Evolutionary conservation across 2,113 vertebrate species (phyloP), one percentile per base, ranked within the genome.

Genomic region (Heterochromis multidens): DNA sequence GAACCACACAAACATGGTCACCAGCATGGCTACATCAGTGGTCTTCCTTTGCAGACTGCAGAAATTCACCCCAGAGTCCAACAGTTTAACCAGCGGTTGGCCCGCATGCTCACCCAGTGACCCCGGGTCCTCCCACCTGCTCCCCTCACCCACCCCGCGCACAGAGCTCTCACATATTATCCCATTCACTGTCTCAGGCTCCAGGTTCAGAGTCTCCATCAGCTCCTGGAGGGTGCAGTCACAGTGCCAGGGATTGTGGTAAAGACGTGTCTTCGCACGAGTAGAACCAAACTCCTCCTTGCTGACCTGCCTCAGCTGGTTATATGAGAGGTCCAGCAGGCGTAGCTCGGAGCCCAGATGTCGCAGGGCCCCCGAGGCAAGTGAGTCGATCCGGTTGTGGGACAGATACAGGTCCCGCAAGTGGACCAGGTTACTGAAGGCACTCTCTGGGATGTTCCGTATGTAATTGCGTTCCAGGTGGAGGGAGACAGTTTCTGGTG

Each of bases 1-100:
- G 84, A 97, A 96, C 97, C 97, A 97, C 10, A 94, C 94, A 0
- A 96, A 97, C 95, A 97, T 90, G 4, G 96, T 97, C 80, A 95
- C 95, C 89, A 97, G 93, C 96, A 96, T 96, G 4, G 87, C 96
- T 52, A 95, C 59, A 1, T 97, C 97, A 0, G 95, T 97, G 11
- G 84, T 94, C 80, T 95, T 96, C 21, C 92, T 91, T 79, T 93
- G 93, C 46, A 93, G 4, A 19, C 85, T 92, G 84, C 95, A 97
- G 90, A 97, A 96, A 49, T 97, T 96, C 80, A 96, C 91, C 17
- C 96, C 96, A 0, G 94, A 93, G 43, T 95, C 91, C 90, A 97
- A 83, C 80, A 96, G 91, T 61, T 93, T 95, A 79, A 96, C 95
- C 77, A 97, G 62, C 1, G 95, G 84, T 25, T 96, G 95, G 1